phyloP scores from a whole-genome alignment of 2,797 vertebrate species.

The Sparidentex hasta region DNA sequence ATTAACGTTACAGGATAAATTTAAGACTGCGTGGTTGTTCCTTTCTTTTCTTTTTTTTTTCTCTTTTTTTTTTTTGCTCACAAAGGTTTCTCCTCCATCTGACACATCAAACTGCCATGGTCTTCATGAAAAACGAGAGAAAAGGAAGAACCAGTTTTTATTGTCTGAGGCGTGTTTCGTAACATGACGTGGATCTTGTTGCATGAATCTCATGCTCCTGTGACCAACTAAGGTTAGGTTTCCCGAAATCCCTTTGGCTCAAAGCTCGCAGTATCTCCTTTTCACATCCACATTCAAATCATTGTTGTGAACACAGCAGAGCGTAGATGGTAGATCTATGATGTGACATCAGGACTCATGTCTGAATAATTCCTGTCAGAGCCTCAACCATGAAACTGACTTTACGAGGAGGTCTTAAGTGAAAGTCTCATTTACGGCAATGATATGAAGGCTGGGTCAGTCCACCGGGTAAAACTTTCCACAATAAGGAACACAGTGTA shows the following conservation, averaged over 20 bases:
- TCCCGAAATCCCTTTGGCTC: constrained; percentile 12
- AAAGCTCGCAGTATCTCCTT: background rate
- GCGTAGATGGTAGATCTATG: background rate
- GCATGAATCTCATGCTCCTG: background rate
- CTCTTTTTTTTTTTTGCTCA: background rate
- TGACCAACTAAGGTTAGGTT: constrained; percentile 15
- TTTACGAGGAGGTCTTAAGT: background rate
- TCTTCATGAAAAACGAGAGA: background rate
- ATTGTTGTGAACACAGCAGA: background rate
- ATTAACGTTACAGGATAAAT: background rate
- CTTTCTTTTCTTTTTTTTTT: background rate
- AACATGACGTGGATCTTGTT: constrained; percentile 21
- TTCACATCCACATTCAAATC: background rate
- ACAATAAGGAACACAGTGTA: constrained; percentile 8
- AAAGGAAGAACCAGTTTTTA: background rate
- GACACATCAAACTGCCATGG: background rate
- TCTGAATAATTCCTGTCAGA: background rate
- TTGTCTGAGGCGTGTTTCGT: constrained; percentile 5
- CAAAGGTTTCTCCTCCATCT: background rate
- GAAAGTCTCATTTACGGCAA: background rate
- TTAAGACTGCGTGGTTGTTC: background rate
- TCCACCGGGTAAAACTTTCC: background rate
- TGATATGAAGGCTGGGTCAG: background rate
- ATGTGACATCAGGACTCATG: background rate
- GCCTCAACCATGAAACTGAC: background rate